phyloP scores from a whole-genome alignment of 2,113 vertebrate genomes.

The Paracanthobrama guichenoti region DNA sequence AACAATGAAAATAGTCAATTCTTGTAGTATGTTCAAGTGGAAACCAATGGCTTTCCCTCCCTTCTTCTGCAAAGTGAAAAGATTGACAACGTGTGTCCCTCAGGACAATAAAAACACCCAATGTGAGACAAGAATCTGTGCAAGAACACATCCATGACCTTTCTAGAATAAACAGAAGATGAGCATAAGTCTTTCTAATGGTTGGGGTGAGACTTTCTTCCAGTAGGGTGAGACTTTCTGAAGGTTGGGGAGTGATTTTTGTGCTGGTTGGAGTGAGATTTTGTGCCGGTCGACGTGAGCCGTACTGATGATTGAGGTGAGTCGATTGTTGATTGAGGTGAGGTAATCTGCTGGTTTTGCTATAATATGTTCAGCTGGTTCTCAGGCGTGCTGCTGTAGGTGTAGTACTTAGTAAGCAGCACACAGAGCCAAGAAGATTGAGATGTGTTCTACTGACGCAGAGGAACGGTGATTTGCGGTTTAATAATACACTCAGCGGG shows the following conservation, averaged over 20 bases:
- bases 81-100: background rate
- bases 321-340: conserved; percentile 30
- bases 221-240: conserved; percentile 9
- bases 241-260: background rate
- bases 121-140: background rate
- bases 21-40: background rate
- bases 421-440: conserved; percentile 51
- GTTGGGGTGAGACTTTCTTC: background rate
- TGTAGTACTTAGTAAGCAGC: conserved; percentile 51
- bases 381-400: background rate
- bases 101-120: background rate
- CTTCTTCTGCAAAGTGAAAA: background rate
- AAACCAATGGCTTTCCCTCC: background rate
- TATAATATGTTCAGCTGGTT: background rate
- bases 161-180: background rate
- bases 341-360: background rate
- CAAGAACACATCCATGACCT: background rate
- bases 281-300: background rate
- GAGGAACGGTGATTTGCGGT: conserved; percentile 66
- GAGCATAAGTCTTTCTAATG: background rate
- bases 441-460: conserved; percentile 62
- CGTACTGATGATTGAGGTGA: conserved; percentile 20
- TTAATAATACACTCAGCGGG: conserved; percentile 71
- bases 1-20: background rate
- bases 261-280: conserved; percentile 11